Base-by-base conservation (phyloP, 2,888 invertebrate species). In the Tromatobia lineatoria region DNA sequence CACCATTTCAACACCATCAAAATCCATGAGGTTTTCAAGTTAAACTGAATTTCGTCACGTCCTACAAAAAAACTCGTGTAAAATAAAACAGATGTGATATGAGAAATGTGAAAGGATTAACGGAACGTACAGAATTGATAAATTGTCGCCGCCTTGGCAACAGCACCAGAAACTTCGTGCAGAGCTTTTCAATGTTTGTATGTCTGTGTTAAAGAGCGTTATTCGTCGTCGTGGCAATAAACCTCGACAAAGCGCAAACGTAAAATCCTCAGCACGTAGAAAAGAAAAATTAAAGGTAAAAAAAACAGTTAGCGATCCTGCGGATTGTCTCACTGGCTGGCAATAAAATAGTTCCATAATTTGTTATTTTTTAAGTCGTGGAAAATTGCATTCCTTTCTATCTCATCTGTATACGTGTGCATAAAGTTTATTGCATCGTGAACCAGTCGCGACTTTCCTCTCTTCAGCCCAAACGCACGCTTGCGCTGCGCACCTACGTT, bases 401-500 rank as follows among this genome's bases (percentile, higher is more conserved):
- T 38, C 1, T 61, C 18, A 3, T 54, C 23, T 20, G 18, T 20
- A 15, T 71, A 38, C 54, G 20, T 20, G 15, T 54, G 34, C 18
- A 29, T 29, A 23, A 61, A 34, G 45, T 67, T 61, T 34, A 78
- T 67, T 57, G 20, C 64, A 70, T 64, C 38, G 50, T 54, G 18
- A 59, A 18, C 64, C 13, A 29, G 64, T 13, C 64, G 57, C 70
- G 81, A 76, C 64, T 10, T 29, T 75, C 78, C 69, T 79, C 69
- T 1, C 66, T 80, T 71, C 54, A 10, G 42, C 61, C 34, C 23
- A n/a, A 57, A 81, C 70, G 29, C 61, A 54, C 54, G n/a, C 52
- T 42, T 70, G 34, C n/a, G 80, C 80, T 38, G 80, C 86, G 81
- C 80, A 78, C 86, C 85, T 84, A 86, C 87, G 78, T 71, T 84